Base-by-base conservation (phyloP, 2,888 invertebrate genomes). In the Drosophila fulvimacula region DNA sequence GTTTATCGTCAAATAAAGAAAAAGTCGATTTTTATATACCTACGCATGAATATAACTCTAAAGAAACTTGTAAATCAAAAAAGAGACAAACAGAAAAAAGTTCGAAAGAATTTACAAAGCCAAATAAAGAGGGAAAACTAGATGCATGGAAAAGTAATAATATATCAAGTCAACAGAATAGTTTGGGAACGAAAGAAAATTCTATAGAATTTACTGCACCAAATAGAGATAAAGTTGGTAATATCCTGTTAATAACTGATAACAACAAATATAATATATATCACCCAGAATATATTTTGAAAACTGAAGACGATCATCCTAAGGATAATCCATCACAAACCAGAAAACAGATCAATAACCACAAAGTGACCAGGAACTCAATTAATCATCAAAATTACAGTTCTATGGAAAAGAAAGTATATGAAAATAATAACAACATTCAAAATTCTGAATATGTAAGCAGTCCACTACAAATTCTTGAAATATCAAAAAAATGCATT, bases 401-500 rank as follows among this genome's bases (percentile, higher is more conserved):
- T 39, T 21, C 17, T n/a, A 38, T 30, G 11, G 5, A 34, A 19
- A 44, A 49, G 3, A 21, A 21, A 13, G 17, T 32, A 21, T 44
- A 41, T 46, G 13, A 41, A 21, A 51, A 59, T 21, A 76, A 57
- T 6, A 69, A 57, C 17, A 69, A 49, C 17, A 44, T 9, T 3
- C 41, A 39, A 9, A 32, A 27, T 27, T 44, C 19, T 11, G 51
- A 56, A 19, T 63, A 48, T 39, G 19, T 57, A 5, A 59, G 41
- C 19, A 56, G 64, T n/a, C 62, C 69, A 1, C 42, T 75, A 38
- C 19, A 61, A 5, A 76, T 79, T 38, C 53, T 63, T 24, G 79
- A 76, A 60, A 75, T 39, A 15, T 4, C 55, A 6, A 67, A 66
- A 5, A 38, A 27, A 0, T 41, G 42, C 21, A 9, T n/a, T 3